phyloP scores from a whole-genome alignment of 2,888 invertebrate genomes.

The Folsomia candida region DNA sequence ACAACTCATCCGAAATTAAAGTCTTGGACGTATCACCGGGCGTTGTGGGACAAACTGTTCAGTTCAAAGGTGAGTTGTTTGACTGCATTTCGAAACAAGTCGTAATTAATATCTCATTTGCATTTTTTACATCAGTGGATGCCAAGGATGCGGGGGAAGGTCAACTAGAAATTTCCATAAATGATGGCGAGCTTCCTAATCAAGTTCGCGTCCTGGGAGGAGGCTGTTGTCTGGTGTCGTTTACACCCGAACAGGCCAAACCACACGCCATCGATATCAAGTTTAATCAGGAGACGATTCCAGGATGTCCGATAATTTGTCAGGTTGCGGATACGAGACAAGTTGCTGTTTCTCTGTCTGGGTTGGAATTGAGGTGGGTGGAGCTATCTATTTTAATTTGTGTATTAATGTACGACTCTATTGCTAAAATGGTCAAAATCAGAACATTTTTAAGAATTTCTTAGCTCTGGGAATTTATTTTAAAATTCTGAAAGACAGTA shows the following conservation, averaged over 20 bases:
- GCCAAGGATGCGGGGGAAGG: constrained; percentile 98
- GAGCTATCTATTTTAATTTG: too few relatives aligned
- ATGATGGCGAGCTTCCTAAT: constrained; percentile 98
- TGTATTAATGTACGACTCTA: too few relatives aligned
- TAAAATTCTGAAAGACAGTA: too few relatives aligned
- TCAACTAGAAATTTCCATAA: constrained; percentile 97
- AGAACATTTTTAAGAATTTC: too few relatives aligned
- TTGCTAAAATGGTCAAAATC: too few relatives aligned
- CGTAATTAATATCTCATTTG: not conserved
- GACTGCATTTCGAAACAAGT: not conserved
- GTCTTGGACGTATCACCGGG: constrained; percentile 92
- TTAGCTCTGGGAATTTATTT: too few relatives aligned
- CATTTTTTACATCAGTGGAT: constrained; percentile 69
- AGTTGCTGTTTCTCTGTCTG: constrained; percentile 69
- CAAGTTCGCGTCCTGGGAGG: constrained; percentile 93
- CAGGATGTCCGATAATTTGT: constrained; percentile 81
- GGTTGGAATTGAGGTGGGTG: constrained; percentile 68
- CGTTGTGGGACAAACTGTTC: constrained; percentile 91
- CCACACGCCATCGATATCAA: constrained; percentile 92
- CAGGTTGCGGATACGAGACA: constrained; percentile 76
- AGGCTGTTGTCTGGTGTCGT: constrained; percentile 88
- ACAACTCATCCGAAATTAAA: constrained; percentile 88
- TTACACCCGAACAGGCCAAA: constrained; percentile 86
- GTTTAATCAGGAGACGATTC: constrained; percentile 91
- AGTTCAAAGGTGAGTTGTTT: constrained; percentile 80